phyloP scores from a whole-genome alignment of 2,113 vertebrate species.

The Actenoides hombroni region DNA sequence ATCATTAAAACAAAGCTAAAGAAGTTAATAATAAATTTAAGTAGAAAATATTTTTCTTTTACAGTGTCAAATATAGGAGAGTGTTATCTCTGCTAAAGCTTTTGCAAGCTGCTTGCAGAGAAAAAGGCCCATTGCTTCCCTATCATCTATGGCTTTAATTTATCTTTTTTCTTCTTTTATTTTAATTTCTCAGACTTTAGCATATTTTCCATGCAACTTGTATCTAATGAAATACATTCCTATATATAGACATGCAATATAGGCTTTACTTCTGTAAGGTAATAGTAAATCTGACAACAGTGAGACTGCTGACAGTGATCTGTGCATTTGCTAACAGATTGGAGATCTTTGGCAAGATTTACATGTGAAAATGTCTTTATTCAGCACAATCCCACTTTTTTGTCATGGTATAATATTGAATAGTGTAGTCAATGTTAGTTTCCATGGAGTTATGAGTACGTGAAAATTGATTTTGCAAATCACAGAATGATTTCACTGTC shows the following conservation, averaged over 20 bases:
- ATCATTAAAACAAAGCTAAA: not conserved
- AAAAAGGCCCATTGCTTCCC: not conserved
- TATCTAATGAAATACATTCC: not conserved
- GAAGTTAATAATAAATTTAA: not conserved
- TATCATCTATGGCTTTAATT: not conserved
- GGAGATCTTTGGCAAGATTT: not conserved
- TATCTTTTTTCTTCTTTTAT: not conserved
- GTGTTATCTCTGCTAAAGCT: not conserved
- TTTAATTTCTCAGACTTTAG: not conserved
- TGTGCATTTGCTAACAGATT: not conserved
- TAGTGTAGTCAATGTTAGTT: not conserved
- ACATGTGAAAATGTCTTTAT: not conserved
- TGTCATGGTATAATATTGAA: not conserved
- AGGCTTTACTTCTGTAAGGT: not conserved
- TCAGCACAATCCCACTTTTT: not conserved
- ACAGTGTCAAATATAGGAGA: not conserved
- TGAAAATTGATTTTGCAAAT: not conserved
- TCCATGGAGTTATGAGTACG: not conserved
- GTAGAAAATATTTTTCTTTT: not conserved
- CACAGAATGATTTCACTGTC: not conserved
- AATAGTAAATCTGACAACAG: not conserved
- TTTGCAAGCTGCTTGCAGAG: not conserved
- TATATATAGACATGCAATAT: accelerated
- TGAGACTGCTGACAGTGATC: not conserved
- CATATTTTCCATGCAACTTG: not conserved